Conservation (phyloP, 2,888 invertebrate genomes). For the Tricholauxania praeusta region DNA sequence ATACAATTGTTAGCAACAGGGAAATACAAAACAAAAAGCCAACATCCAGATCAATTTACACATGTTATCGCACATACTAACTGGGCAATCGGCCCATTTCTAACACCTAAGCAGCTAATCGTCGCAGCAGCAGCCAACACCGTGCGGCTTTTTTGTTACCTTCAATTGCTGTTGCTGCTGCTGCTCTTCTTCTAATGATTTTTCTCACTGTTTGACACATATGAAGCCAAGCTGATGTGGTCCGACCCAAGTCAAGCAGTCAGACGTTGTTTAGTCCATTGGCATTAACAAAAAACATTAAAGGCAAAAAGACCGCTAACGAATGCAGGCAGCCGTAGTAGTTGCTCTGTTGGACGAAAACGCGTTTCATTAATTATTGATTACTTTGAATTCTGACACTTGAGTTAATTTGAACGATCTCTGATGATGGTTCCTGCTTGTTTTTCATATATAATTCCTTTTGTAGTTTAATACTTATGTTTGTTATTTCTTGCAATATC, state of each 20-base stretch:
- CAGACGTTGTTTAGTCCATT: background rate
- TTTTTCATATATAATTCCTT: conserved; percentile 1
- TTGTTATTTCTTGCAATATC: no score
- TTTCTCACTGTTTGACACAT: background rate
- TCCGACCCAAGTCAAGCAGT: background rate
- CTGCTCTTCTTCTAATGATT: conserved; percentile 14
- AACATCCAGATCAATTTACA: conserved; percentile 17
- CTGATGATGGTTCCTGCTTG: conserved; percentile 16
- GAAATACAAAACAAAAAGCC: background rate
- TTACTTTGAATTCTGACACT: conserved; percentile 34
- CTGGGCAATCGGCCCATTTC: conserved; percentile 28
- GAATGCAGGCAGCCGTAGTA: conserved; percentile 2
- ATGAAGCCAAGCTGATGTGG: background rate
- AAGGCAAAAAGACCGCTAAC: conserved; percentile 20
- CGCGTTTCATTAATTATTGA: conserved; percentile 29
- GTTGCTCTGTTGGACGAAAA: conserved; percentile 1
- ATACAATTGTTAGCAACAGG: conserved; percentile 8
- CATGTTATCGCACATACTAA: conserved; percentile 22
- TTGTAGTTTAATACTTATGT: background rate
- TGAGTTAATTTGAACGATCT: conserved; percentile 13
- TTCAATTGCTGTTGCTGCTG: background rate
- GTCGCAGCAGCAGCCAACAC: conserved; percentile 10
- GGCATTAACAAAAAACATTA: background rate
- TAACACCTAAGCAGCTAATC: conserved; percentile 32
- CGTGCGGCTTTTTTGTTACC: conserved; percentile 1